Conservation (phyloP, 2,888 invertebrate genomes). For the Andrena marginata region DNA sequence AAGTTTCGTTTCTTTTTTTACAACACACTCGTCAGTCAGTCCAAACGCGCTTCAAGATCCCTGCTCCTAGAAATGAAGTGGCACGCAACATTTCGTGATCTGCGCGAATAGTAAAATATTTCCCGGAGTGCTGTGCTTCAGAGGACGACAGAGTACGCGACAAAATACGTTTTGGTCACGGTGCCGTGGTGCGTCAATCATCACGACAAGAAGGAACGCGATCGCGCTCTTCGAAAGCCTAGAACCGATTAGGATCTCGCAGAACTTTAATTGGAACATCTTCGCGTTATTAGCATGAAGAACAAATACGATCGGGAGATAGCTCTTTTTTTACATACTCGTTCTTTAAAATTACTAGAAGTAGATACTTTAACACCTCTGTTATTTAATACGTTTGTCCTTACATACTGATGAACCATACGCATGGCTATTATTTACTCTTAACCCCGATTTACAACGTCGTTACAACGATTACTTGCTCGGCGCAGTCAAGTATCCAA, state of each 20-base stretch:
- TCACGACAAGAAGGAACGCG: not conserved
- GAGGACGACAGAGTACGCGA: slow-evolving; percentile 10
- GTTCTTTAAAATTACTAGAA: slow-evolving; percentile 31
- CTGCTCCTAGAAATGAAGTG: slow-evolving; percentile 31
- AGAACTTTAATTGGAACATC: slow-evolving; percentile 27
- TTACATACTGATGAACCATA: slow-evolving; percentile 20
- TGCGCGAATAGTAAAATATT: slow-evolving; percentile 40
- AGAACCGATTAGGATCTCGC: slow-evolving; percentile 14
- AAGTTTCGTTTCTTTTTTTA: slow-evolving; percentile 21
- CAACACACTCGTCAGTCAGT: slow-evolving; percentile 28
- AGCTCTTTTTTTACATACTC: not conserved
- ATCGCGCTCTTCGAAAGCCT: slow-evolving; percentile 10
- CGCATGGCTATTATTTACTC: slow-evolving; percentile 29
- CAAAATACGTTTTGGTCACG: slow-evolving; percentile 21
- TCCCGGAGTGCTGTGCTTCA: slow-evolving; percentile 8
- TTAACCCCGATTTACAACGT: slow-evolving; percentile 60
- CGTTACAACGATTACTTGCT: slow-evolving; percentile 39
- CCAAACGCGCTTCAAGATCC: slow-evolving; percentile 20
- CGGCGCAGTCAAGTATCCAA: slow-evolving; percentile 47
- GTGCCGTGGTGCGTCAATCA: slow-evolving; percentile 5
- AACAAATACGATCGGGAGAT: slow-evolving; percentile 32
- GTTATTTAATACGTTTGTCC: slow-evolving; percentile 32
- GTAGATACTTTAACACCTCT: slow-evolving; percentile 49
- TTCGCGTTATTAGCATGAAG: slow-evolving; percentile 16
- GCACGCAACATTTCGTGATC: slow-evolving; percentile 5